These are phyloP conservation scores for Lagopus leucura DNA, from an alignment of 2,113 vertebrate genomes.

Conservation along the genomic window DNA sequence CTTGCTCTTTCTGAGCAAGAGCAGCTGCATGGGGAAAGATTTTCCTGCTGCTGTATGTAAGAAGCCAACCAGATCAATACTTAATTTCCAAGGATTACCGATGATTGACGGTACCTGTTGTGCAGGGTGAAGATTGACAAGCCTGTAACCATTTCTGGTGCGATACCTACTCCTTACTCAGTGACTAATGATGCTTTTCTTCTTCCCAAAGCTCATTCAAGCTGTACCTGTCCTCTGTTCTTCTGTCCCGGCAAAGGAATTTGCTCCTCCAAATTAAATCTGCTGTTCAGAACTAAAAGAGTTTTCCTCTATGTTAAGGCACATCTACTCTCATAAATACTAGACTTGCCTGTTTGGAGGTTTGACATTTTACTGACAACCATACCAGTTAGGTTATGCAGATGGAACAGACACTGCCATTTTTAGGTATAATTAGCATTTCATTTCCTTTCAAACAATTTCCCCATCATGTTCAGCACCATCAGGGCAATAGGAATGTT, in stretches of 20 bases:
- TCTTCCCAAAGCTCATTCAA: background rate
- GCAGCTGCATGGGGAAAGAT: background rate
- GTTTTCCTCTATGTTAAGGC: background rate
- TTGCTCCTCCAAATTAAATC: background rate
- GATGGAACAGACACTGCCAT: background rate
- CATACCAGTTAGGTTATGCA: constrained; percentile 14
- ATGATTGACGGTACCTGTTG: background rate
- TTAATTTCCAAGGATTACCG: background rate
- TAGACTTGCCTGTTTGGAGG: background rate
- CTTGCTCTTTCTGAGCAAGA: background rate
- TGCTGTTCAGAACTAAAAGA: background rate
- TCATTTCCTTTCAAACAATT: constrained; percentile 54
- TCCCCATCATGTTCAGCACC: constrained; percentile 4
- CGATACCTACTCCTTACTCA: background rate
- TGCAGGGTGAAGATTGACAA: background rate
- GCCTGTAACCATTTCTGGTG: background rate
- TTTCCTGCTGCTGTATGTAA: background rate
- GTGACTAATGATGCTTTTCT: background rate
- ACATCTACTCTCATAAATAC: constrained; percentile 17
- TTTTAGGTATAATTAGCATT: constrained; percentile 63
- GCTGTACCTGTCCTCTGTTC: background rate
- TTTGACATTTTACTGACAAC: constrained; percentile 46
- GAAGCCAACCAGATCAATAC: background rate
- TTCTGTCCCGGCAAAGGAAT: background rate
- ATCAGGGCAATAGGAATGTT: background rate